Base-by-base conservation (phyloP, 1,140 invertebrate genomes). In the Drosophila varians region DNA sequence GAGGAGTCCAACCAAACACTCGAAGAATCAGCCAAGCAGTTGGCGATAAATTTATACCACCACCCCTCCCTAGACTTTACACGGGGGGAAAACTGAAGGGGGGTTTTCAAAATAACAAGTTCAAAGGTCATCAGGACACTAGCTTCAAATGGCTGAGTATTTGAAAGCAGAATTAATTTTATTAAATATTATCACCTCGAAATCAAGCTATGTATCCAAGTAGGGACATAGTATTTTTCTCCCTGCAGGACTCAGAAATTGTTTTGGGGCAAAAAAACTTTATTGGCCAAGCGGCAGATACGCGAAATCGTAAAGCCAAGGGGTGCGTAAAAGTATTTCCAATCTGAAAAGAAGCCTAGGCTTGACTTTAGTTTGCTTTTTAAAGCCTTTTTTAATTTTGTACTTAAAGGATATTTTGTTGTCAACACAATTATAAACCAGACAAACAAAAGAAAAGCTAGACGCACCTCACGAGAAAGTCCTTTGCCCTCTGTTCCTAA, bases 21-120 rank as follows among this genome's bases (percentile, higher is more conserved):
- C 38, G 46, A 46, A 66, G 60, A 66, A 66, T 66, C 60, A 66
- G 60, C 60, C 26, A 34, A 66, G 62, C 38, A 68, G 60, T 53
- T 68, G 53, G 47, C 64, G 64, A 66, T 68, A 68, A 68, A 68
- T 68, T 68, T 45, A 23, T 45, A 23, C 49, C 21, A 8, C 60
- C 40, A 19, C 38, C 40, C 9, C 36, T 5, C 42, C 19, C 25
- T 25, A 36, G 6, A n/a, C n/a, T n/a, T n/a, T 19, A 23, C 54
- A 62, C 58, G 45, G 14, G 18, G 60, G 26, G 4, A 46, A 25
- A 38, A 25, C 16, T 1, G 4, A 12, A 38, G 36, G 36, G 14
- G 36, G 14, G 36, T 7, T 38, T 38, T 14, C 4, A 0, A 38
- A 38, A 6, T 6, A 8, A 14, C 1, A 36, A 36, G 26, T 28